Evolutionary conservation across 2,888 invertebrate genomes (phyloP).

Genomic region (Octonoba sinensis): DNA sequence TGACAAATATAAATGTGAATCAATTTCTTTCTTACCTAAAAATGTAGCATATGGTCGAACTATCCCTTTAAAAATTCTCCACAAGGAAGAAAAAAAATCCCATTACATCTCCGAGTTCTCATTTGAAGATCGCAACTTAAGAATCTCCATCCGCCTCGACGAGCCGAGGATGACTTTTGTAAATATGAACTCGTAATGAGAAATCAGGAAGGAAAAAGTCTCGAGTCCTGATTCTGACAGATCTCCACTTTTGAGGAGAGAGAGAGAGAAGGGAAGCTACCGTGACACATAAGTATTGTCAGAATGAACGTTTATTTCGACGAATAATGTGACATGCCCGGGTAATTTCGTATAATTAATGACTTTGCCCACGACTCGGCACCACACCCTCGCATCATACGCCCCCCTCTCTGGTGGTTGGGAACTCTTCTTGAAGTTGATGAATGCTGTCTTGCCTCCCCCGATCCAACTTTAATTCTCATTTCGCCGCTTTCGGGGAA

Average conservation of each 20-base stretch:
- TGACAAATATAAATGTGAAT: no score
- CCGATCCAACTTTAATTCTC: constrained; percentile 39
- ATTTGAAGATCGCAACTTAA: no score
- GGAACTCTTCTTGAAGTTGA: constrained; percentile 26
- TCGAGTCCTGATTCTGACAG: constrained; percentile 40
- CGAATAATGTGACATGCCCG: constrained; percentile 53
- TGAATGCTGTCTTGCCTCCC: constrained; percentile 36
- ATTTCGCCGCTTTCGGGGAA: background rate
- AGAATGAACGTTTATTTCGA: constrained; percentile 28
- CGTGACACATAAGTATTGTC: constrained; percentile 25
- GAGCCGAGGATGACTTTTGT: no score
- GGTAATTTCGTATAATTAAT: constrained; percentile 59
- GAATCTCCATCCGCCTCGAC: no score
- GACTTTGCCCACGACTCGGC: constrained; percentile 8
- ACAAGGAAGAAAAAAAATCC: no score
- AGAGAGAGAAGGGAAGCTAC: background rate
- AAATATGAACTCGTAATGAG: no score
- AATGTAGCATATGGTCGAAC: no score
- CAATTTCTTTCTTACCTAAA: no score
- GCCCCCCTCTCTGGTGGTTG: background rate
- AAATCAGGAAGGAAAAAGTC: no score
- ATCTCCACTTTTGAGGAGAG: constrained; percentile 23
- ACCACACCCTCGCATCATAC: background rate
- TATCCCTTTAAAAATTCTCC: no score
- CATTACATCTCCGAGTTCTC: no score